These are phyloP conservation scores for Drosophila leontia DNA, from an alignment of 1,140 invertebrate genomes.

Conservation along the genomic window DNA sequence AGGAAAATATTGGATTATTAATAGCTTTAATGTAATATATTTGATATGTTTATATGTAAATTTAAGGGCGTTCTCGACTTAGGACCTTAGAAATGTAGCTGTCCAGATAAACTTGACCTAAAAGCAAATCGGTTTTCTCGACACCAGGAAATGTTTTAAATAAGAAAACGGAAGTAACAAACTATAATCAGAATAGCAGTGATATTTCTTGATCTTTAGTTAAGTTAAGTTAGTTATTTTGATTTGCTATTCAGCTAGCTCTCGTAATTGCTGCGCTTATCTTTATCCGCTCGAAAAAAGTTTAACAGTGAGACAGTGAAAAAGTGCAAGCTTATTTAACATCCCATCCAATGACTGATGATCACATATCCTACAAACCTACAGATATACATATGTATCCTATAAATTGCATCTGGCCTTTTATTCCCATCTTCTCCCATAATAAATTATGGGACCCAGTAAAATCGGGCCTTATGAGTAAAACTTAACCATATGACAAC, in stretches of 20 bases:
- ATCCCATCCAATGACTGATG: background rate
- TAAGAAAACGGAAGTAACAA: background rate
- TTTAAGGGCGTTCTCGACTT: too few relatives aligned
- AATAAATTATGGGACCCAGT: slow-evolving; percentile 6
- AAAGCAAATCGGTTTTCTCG: background rate
- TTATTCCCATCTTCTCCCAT: background rate
- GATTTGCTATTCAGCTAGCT: too few relatives aligned
- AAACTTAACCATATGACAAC: slow-evolving; percentile 48
- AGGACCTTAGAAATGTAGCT: too few relatives aligned
- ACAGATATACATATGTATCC: background rate
- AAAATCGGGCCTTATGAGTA: slow-evolving; percentile 1
- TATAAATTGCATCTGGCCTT: background rate
- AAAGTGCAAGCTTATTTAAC: background rate
- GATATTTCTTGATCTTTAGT: too few relatives aligned
- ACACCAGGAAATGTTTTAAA: background rate
- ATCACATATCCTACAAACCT: slow-evolving; percentile 4
- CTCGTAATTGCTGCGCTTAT: too few relatives aligned
- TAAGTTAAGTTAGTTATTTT: too few relatives aligned
- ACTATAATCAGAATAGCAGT: too few relatives aligned
- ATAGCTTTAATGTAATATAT: background rate
- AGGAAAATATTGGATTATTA: too few relatives aligned
- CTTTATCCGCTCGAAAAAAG: too few relatives aligned
- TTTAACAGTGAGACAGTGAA: too few relatives aligned
- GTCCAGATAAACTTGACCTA: background rate
- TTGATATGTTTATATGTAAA: too few relatives aligned